phyloP scores from a whole-genome alignment of 1,140 invertebrate species.

The Trissolcus basalis region DNA sequence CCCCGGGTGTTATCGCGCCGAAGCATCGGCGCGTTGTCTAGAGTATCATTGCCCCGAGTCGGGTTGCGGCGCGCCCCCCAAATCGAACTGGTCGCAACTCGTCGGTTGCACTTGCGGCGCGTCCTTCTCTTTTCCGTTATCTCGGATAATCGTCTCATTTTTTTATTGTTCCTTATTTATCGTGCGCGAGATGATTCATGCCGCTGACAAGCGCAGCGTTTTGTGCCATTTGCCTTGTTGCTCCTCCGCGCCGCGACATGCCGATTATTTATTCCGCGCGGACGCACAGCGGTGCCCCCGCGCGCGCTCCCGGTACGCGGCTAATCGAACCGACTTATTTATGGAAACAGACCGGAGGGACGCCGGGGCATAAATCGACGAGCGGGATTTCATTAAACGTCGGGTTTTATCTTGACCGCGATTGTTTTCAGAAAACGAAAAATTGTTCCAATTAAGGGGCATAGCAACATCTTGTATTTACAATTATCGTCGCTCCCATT shows the following conservation, averaged over 20 bases:
- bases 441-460: background rate
- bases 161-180: constrained; percentile 14
- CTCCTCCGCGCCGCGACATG: too few relatives aligned
- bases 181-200: constrained; percentile 18
- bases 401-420: background rate
- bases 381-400: constrained; percentile 1
- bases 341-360: background rate
- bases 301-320: background rate
- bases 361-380: too few relatives aligned
- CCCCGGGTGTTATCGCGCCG: constrained; percentile 25
- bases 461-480: background rate
- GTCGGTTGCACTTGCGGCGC: too few relatives aligned
- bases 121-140: too few relatives aligned
- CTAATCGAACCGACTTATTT: constrained; percentile 1
- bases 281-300: too few relatives aligned
- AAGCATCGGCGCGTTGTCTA: constrained; percentile 39
- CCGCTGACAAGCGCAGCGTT: constrained; percentile 8
- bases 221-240: constrained; percentile 1
- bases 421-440: background rate
- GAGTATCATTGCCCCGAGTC: constrained; percentile 19
- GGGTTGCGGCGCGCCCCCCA: constrained; percentile 5
- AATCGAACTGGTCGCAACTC: too few relatives aligned
- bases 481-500: background rate
- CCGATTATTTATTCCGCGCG: background rate
- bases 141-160: too few relatives aligned